These are phyloP conservation scores for Stenurella melanura DNA, from an alignment of 2,888 invertebrate genomes.

Conservation along the genomic window DNA sequence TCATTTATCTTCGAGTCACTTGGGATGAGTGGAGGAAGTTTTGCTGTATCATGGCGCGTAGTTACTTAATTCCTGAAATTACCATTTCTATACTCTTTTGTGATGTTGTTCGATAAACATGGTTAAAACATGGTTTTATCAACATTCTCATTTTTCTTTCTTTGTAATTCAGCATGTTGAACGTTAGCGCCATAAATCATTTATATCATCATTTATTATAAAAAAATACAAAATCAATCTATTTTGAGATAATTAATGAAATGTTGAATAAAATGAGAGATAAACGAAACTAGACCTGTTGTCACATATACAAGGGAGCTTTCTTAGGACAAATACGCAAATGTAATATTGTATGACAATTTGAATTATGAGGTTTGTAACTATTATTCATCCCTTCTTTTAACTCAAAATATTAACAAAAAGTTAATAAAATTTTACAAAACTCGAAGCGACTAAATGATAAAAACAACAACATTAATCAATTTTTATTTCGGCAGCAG, in stretches of 20 bases:
- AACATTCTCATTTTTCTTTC: conserved; percentile 18
- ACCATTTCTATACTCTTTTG: conserved; percentile 24
- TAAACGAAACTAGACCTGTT: background rate
- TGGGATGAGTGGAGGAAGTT: conserved; percentile 19
- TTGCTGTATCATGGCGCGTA: conserved; percentile 25
- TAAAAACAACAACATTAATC: too few species aligned
- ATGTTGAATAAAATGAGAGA: background rate
- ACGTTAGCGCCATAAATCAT: background rate
- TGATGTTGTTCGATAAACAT: conserved; percentile 28
- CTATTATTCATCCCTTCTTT: too few species aligned
- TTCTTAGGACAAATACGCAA: background rate
- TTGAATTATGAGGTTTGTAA: too few species aligned
- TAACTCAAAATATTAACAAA: too few species aligned
- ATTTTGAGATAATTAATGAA: conserved; percentile 3
- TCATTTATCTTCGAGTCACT: conserved; percentile 25
- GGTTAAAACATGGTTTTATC: conserved; percentile 25
- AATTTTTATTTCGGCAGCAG: too few species aligned
- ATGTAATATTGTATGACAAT: too few species aligned
- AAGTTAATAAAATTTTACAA: too few species aligned
- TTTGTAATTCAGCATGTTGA: conserved; percentile 19
- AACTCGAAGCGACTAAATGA: too few species aligned
- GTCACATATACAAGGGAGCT: background rate
- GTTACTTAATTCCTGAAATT: conserved; percentile 28
- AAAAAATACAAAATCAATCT: conserved; percentile 7
- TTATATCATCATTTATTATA: conserved; percentile 7